phyloP scores from a whole-genome alignment of 2,113 vertebrate genomes.

The Talpa occidentalis region DNA sequence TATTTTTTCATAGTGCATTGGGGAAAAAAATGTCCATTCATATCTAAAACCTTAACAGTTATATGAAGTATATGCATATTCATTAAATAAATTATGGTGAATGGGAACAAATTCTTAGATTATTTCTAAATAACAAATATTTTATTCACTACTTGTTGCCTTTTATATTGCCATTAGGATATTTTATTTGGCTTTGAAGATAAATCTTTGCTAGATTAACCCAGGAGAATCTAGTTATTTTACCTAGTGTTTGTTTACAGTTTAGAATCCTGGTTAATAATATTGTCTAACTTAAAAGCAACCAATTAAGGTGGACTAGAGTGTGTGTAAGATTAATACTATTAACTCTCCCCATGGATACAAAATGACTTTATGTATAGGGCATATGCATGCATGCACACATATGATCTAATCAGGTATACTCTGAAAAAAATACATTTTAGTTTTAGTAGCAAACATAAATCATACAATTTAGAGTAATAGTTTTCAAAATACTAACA shows the following conservation, averaged over 20 bases:
- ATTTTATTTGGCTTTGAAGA: not conserved
- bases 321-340: not conserved
- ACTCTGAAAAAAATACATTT: not conserved
- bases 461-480: not conserved
- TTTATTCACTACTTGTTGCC: not conserved
- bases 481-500: not conserved
- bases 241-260: not conserved
- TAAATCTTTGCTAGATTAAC: not conserved
- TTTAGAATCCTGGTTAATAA: not conserved
- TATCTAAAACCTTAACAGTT: not conserved
- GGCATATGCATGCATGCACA: not conserved
- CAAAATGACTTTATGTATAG: not conserved
- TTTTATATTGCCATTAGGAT: not conserved
- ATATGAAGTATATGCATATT: not conserved
- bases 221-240: not conserved
- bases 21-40: not conserved
- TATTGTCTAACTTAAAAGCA: not conserved
- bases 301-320: not conserved
- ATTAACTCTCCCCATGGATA: too few species aligned
- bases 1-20: constrained; percentile 1
- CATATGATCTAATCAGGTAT: not conserved
- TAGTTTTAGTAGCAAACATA: not conserved
- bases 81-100: not conserved
- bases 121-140: not conserved
- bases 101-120: not conserved